Percentiles rank a stretch among this genome's conserved stretches.
phyloP scores from a whole-genome alignment of 2,888 invertebrate genomes.

The Agriopis leucophaearia region DNA sequence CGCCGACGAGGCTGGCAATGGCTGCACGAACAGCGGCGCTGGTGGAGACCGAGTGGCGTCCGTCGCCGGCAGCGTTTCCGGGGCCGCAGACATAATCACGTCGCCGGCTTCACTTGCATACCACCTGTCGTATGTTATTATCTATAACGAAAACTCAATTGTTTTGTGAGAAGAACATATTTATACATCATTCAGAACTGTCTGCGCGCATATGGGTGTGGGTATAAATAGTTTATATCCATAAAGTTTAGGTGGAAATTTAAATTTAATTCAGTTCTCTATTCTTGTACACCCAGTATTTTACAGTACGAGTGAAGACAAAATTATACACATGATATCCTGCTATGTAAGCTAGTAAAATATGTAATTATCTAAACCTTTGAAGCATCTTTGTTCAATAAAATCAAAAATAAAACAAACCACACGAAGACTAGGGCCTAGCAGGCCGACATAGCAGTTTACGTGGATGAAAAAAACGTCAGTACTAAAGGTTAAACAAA shows the following conservation, averaged over 20 bases:
- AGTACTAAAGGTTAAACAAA: neutral
- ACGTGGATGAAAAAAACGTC: neutral
- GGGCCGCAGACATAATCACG: conserved; percentile 69
- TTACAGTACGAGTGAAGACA: too few species aligned
- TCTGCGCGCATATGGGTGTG: too few species aligned
- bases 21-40: conserved; percentile 40
- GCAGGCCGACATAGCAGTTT: too few species aligned
- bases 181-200: neutral
- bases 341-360: too few species aligned
- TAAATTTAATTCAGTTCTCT: neutral
- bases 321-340: too few species aligned
- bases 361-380: too few species aligned
- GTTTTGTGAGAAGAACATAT: conserved; percentile 5
- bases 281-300: too few species aligned
- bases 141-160: conserved; percentile 36
- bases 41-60: conserved; percentile 34
- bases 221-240: too few species aligned
- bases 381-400: too few species aligned
- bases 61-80: conserved; percentile 60
- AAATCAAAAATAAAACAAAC: too few species aligned
- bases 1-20: conserved; percentile 38
- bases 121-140: conserved; percentile 50
- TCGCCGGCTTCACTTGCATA: conserved; percentile 59
- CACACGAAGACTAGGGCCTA: too few species aligned
- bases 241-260: neutral